Evolutionary conservation across 1,140 invertebrate genomes (phyloP).

Genomic region (Dreissena rostriformis): DNA sequence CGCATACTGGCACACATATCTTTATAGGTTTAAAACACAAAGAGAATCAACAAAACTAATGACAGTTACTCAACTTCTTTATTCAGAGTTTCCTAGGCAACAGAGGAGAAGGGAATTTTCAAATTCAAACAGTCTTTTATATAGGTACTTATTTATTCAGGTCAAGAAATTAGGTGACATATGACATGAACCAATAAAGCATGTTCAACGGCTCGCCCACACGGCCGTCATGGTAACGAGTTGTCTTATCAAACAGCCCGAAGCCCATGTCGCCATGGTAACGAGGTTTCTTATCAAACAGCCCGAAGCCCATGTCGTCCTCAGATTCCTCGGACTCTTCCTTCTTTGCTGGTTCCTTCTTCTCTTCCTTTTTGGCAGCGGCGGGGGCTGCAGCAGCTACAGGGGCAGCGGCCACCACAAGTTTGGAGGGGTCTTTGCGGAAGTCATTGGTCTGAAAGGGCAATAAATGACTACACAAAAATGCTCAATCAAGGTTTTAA

Average conservation of each 20-base stretch:
- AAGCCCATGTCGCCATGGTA: not conserved
- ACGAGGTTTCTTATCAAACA: constrained; percentile 81
- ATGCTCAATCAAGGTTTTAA: too few species aligned
- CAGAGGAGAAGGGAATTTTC: too few species aligned
- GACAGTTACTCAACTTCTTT: too few species aligned
- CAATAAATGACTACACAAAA: too few species aligned
- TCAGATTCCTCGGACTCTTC: constrained; percentile 89
- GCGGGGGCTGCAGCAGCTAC: constrained; percentile 85
- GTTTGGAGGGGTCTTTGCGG: constrained; percentile 95
- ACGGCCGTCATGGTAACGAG: not conserved
- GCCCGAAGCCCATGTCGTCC: constrained; percentile 89
- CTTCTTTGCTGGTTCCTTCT: too few species aligned
- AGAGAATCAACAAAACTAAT: too few species aligned
- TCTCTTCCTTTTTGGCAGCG: constrained; percentile 83
- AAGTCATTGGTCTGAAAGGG: constrained; percentile 83
- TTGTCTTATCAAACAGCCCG: not conserved
- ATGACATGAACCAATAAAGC: not conserved
- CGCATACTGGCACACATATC: too few species aligned
- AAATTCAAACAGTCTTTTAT: too few species aligned
- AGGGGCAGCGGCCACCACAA: constrained; percentile 86
- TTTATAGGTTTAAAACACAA: too few species aligned
- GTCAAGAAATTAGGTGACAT: not conserved
- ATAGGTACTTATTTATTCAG: too few species aligned
- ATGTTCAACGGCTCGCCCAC: too few species aligned
- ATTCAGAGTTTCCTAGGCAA: too few species aligned